Conservation (phyloP, 2,797 vertebrate species). For the Rhinoraja longicauda region DNA sequence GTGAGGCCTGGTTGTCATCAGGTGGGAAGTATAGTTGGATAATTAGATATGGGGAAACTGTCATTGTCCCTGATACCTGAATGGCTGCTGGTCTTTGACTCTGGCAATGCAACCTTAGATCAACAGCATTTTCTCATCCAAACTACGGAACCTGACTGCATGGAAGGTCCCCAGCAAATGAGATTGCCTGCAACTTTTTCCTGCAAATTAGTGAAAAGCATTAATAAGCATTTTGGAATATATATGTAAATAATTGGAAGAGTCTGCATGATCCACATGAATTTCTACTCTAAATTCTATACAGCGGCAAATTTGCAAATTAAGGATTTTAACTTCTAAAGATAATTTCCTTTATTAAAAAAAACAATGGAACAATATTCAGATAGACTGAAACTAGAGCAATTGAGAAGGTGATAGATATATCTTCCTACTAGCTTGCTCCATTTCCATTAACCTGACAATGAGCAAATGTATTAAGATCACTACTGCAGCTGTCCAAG, state of each 20-base stretch:
- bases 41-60: too few relatives aligned
- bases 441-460: slow-evolving; percentile 18
- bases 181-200: too few relatives aligned
- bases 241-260: not conserved
- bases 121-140: too few relatives aligned
- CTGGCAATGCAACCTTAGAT: too few relatives aligned
- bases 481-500: not conserved
- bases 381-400: not conserved
- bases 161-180: too few relatives aligned
- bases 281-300: not conserved
- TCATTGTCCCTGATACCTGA: too few relatives aligned
- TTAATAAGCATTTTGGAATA: too few relatives aligned
- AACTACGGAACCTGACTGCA: too few relatives aligned
- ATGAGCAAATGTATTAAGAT: not conserved
- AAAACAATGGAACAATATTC: not conserved
- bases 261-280: not conserved
- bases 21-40: too few relatives aligned
- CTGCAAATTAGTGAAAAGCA: too few relatives aligned
- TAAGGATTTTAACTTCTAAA: not conserved
- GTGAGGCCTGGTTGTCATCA: too few relatives aligned
- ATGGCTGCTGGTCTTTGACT: too few relatives aligned
- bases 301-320: not conserved
- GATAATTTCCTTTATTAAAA: not conserved
- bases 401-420: not conserved
- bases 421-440: not conserved